Percentiles rank a stretch among this genome's conserved stretches.
Evolutionary conservation across 53 echinoderm and acorn worm species (phyloP).

Genomic region (Crossaster papposus): DNA sequence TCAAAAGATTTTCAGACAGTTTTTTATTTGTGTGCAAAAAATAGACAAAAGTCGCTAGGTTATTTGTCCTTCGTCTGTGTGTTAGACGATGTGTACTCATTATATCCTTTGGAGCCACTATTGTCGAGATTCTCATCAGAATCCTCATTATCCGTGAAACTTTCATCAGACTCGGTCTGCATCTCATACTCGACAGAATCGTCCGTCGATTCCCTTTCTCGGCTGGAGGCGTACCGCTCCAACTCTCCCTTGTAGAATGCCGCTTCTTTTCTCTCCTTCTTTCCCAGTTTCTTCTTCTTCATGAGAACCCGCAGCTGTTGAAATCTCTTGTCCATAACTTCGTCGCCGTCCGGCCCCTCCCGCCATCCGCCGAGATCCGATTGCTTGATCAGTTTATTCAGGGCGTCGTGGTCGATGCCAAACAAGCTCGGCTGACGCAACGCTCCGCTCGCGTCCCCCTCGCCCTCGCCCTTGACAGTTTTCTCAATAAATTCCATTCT

Average conservation of each 20-base stretch:
- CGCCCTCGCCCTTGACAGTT: not conserved
- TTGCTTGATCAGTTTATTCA: conserved; percentile 53
- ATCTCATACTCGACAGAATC: conserved; percentile 4
- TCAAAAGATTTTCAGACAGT: not conserved
- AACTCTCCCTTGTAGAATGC: conserved; percentile 42
- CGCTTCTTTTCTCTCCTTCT: conserved; percentile 45
- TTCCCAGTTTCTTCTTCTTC: conserved; percentile 51
- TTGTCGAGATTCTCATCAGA: no score
- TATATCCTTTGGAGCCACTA: no score
- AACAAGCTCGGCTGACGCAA: conserved; percentile 52
- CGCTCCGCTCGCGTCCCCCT: not conserved
- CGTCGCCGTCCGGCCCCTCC: not conserved
- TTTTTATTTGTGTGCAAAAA: not conserved
- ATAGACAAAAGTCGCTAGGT: no score
- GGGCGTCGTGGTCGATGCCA: conserved; percentile 56
- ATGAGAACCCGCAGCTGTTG: conserved; percentile 50
- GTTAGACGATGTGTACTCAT: no score
- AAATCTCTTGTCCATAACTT: conserved; percentile 39
- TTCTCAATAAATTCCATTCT: conserved; percentile 21
- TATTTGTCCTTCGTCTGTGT: no score
- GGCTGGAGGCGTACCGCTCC: conserved; percentile 5
- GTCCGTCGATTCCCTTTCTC: not conserved
- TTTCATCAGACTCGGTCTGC: not conserved
- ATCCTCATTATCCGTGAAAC: not conserved
- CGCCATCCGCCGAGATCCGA: not conserved